phyloP scores from a whole-genome alignment of 2,113 vertebrate genomes.

The Phaetusa simplex region DNA sequence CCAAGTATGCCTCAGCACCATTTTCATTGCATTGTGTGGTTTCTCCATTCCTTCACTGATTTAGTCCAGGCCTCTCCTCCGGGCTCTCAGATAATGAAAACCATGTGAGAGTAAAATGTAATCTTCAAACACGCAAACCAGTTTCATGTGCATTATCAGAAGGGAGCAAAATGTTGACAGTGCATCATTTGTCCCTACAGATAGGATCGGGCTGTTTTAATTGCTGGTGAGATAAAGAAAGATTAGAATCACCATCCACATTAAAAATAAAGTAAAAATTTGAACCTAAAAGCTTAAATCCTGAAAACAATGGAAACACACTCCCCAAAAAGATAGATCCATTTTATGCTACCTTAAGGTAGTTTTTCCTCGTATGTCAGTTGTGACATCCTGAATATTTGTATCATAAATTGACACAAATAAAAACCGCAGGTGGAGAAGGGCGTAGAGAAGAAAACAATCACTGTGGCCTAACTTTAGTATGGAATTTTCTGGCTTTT shows the following conservation, averaged over 20 bases:
- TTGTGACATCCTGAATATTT: neutral
- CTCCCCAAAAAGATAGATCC: neutral
- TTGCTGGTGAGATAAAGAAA: slow-evolving; percentile 30
- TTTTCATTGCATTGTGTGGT: slow-evolving; percentile 79
- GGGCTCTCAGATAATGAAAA: slow-evolving; percentile 75
- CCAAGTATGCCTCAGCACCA: slow-evolving; percentile 74
- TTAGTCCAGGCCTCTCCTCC: slow-evolving; percentile 76
- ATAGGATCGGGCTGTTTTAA: slow-evolving; percentile 62
- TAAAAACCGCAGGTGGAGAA: neutral
- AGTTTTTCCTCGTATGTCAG: neutral
- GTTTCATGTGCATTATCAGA: slow-evolving; percentile 69
- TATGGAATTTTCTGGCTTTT: slow-evolving; percentile 37
- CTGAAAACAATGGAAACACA: neutral
- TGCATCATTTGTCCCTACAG: slow-evolving; percentile 69
- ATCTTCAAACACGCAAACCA: slow-evolving; percentile 67
- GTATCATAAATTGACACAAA: neutral
- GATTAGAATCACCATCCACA: neutral
- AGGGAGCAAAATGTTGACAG: slow-evolving; percentile 53
- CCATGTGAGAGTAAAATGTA: slow-evolving; percentile 75
- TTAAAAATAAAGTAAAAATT: slow-evolving; percentile 15
- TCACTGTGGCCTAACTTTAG: neutral
- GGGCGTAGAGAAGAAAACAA: neutral
- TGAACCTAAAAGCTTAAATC: neutral
- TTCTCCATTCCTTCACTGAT: slow-evolving; percentile 78
- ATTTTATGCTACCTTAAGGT: neutral